phyloP scores from a whole-genome alignment of 1,140 invertebrate genomes.

The Varroa destructor region DNA sequence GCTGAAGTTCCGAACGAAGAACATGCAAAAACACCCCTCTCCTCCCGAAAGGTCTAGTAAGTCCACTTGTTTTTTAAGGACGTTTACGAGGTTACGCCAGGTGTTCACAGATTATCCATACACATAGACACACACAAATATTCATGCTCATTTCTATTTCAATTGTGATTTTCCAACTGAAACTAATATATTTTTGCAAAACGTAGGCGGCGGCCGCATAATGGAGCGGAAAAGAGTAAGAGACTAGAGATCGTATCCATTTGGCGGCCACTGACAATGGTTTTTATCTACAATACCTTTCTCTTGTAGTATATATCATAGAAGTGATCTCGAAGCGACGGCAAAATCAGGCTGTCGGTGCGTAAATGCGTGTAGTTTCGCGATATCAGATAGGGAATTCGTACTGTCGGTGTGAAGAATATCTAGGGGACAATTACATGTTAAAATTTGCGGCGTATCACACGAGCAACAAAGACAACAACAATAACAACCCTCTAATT shows the following conservation, averaged over 20 bases:
- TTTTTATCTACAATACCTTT: background rate
- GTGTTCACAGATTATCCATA: background rate
- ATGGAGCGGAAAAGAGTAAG: too few species aligned
- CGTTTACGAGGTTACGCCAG: too few species aligned
- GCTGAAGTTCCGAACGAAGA: too few species aligned
- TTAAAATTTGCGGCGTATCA: background rate
- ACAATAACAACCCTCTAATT: background rate
- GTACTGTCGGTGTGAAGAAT: conserved; percentile 22
- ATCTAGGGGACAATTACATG: background rate
- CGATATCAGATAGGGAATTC: conserved; percentile 15
- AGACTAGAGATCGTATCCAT: background rate
- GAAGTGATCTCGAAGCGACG: conserved; percentile 13
- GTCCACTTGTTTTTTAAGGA: too few species aligned
- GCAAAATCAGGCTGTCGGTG: background rate
- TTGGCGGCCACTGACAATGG: background rate
- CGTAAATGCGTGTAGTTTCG: conserved; percentile 10
- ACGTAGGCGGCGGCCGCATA: too few species aligned
- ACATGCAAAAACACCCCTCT: too few species aligned
- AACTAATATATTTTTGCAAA: background rate
- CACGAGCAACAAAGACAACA: background rate
- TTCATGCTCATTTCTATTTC: background rate
- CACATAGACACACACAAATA: background rate
- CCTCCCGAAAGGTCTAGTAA: too few species aligned
- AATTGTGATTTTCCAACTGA: background rate
- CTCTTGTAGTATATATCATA: conserved; percentile 17